Conservation (phyloP, 2,888 invertebrate genomes). For the Phorcus lineatus region DNA sequence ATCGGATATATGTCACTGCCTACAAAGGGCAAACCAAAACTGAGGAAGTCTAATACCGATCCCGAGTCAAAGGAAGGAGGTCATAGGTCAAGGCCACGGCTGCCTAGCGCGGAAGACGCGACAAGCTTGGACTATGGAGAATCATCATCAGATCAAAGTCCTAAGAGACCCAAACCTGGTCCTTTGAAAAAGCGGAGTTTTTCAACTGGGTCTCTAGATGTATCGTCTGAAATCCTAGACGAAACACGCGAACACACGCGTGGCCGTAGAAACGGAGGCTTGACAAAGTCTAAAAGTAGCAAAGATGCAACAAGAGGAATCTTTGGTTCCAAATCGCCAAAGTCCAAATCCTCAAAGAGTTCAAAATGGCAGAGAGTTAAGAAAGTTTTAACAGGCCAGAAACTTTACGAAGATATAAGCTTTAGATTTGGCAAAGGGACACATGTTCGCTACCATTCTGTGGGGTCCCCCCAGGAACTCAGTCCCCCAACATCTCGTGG, state of each 20-base stretch:
- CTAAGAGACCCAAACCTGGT: conserved; percentile 52
- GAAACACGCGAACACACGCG: conserved; percentile 48
- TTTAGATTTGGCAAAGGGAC: conserved; percentile 56
- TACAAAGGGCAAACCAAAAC: conserved; percentile 28
- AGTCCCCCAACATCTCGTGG: conserved; percentile 36
- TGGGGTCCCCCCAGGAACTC: conserved; percentile 26
- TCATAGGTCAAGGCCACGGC: conserved; percentile 48
- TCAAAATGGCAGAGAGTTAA: conserved; percentile 94
- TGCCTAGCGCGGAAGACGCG: conserved; percentile 64
- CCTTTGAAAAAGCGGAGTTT: conserved; percentile 62
- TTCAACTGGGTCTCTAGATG: conserved; percentile 69
- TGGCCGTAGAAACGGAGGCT: conserved; percentile 36
- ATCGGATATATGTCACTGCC: conserved; percentile 48
- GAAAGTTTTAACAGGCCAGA: conserved; percentile 83
- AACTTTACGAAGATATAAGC: conserved; percentile 61
- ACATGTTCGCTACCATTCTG: conserved; percentile 39
- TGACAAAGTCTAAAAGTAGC: conserved; percentile 47
- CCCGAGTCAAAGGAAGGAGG: conserved; percentile 23
- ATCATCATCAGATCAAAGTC: conserved; percentile 59
- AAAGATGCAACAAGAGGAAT: conserved; percentile 35
- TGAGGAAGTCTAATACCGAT: conserved; percentile 28
- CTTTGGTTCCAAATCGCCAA: conserved; percentile 48
- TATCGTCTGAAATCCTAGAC: conserved; percentile 63
- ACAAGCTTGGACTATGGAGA: conserved; percentile 58
- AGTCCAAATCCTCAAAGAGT: conserved; percentile 75